These are phyloP conservation scores for Cheilosia scutellata DNA, from an alignment of 2,888 invertebrate species.

Conservation along the genomic window DNA sequence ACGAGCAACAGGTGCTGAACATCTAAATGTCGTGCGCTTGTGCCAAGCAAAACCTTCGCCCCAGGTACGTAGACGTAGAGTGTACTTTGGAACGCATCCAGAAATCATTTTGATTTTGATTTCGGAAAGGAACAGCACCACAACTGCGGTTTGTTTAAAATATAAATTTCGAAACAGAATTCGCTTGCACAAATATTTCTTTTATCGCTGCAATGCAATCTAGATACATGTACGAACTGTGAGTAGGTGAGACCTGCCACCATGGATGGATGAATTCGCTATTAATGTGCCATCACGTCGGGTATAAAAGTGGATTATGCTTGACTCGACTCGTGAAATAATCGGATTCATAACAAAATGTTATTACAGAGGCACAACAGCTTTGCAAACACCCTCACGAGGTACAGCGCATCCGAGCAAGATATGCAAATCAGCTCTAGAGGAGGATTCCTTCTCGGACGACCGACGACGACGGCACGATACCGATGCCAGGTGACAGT, in stretches of 20 bases:
- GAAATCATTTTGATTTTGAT: constrained; percentile 2
- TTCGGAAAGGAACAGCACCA: not conserved
- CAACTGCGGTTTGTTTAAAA: not conserved
- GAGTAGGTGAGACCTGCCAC: not conserved
- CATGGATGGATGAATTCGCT: constrained; percentile 5
- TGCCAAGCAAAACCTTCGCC: not conserved
- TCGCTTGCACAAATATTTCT: constrained; percentile 32
- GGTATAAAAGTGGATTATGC: not conserved
- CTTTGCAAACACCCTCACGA: not conserved
- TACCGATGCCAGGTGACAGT: not conserved
- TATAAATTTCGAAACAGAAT: constrained; percentile 16
- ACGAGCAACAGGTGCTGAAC: constrained; percentile 16
- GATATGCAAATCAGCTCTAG: not conserved
- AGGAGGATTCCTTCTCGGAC: not conserved
- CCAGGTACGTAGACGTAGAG: not conserved
- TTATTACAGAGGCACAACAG: not conserved
- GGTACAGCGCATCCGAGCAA: not conserved
- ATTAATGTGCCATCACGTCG: constrained; percentile 23
- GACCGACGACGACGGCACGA: too few species aligned
- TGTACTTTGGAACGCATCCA: constrained; percentile 32
- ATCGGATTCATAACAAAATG: not conserved
- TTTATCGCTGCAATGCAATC: constrained; percentile 13
- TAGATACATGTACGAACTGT: constrained; percentile 1
- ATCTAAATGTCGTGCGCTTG: not conserved
- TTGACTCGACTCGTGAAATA: not conserved